Conservation (phyloP, 2,113 vertebrate species). For the Danio rerio region DNA sequence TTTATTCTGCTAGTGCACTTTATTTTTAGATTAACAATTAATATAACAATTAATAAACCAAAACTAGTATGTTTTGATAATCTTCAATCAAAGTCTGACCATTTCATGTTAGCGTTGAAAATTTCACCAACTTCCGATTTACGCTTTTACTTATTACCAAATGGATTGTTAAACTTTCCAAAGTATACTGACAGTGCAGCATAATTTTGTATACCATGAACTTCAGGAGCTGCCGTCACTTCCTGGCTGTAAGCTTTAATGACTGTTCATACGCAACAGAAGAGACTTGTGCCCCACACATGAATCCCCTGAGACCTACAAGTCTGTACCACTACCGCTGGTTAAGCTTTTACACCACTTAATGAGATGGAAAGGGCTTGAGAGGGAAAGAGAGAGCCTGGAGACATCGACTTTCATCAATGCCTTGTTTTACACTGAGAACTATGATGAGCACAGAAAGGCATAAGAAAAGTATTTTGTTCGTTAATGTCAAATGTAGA, state of each 20-base stretch:
- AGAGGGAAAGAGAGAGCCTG: not conserved
- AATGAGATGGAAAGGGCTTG: slow-evolving; percentile 18
- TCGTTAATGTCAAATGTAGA: not conserved
- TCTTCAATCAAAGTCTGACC: too few species aligned
- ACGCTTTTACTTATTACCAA: not conserved
- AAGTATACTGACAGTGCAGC: not conserved
- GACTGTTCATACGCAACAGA: slow-evolving; percentile 11
- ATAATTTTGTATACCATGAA: not conserved
- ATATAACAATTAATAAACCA: too few species aligned
- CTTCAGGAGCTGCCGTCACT: not conserved
- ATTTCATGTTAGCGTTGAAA: too few species aligned
- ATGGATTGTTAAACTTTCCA: not conserved
- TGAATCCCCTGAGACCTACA: slow-evolving; percentile 23
- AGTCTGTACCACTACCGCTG: slow-evolving; percentile 20
- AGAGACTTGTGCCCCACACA: slow-evolving; percentile 8
- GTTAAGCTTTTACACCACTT: slow-evolving; percentile 36
- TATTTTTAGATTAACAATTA: too few species aligned
- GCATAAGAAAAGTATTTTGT: not conserved
- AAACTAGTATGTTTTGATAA: too few species aligned
- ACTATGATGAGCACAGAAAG: slow-evolving; percentile 5
- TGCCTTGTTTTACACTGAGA: not conserved
- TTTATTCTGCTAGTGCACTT: too few species aligned
- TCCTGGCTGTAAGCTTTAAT: slow-evolving; percentile 10
- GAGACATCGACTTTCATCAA: slow-evolving; percentile 14
- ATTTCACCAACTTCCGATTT: too few species aligned